Base-by-base conservation (phyloP, 53 echinoderm and acorn worm genomes). In the Henricia sp. region DNA sequence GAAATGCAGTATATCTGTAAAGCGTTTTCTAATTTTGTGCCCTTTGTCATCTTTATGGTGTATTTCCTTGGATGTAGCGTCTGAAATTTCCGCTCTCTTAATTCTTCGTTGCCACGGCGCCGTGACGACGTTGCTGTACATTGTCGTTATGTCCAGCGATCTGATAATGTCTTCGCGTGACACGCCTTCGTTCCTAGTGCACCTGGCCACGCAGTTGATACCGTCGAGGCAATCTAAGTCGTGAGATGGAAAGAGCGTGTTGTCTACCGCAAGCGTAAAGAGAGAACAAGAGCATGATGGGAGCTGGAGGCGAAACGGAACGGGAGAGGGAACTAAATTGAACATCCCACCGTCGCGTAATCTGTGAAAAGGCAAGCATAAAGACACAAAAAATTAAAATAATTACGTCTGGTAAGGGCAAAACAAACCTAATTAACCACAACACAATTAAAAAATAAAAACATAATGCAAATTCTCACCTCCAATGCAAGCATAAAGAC, bases 321-420 rank as follows among this genome's bases (percentile, higher is more conserved):
- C 89, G 3, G 88, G 86, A 2, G 84, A 55, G 3, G 92, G 97
- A 33, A 88, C 41, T 19, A 37, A 77, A 59, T 90, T 97, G 84
- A 97, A 97, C 82, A 97, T 85, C 1, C 97, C 97, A 23, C 97
- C 97, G 67, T 97, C 92, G 50, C 67, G 92, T 17, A 97, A 83
- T 54, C 97, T 97, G 85, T 10, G 43, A 16, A 59, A 44, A n/a
- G n/a, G n/a, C n/a, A n/a, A n/a, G n/a, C n/a, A n/a, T n/a, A n/a
- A n/a, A n/a, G n/a, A n/a, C n/a, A n/a, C n/a, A n/a, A n/a, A n/a
- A n/a, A n/a, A n/a, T n/a, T n/a, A n/a, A n/a, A n/a, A n/a, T n/a
- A n/a, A n/a, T n/a, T n/a, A n/a, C n/a, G n/a, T n/a, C n/a, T n/a
- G n/a, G n/a, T n/a, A n/a, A n/a, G n/a, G n/a, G n/a, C n/a, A n/a